Evolutionary conservation across 1,140 invertebrate genomes (phyloP), one percentile per base, ranked within the genome.

Genomic region (Hycleus cichorii): DNA sequence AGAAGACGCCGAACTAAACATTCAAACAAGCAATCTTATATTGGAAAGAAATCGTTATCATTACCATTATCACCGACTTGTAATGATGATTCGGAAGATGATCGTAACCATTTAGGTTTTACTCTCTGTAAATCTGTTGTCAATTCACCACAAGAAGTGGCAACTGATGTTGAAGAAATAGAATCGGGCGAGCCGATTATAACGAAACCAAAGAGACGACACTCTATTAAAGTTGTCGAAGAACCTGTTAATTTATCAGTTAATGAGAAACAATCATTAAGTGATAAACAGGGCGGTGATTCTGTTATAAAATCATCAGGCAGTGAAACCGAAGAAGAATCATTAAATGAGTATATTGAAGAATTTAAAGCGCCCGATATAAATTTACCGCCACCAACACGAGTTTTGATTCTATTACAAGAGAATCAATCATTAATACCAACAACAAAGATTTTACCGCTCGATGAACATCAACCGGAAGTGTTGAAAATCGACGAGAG

Each of bases 361-460:
- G 43, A 47, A 46, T 11, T 3, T 5, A 61, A 69, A 57, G 38
- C 56, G 3, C 40, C 48, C 10, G 59, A 74, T 27, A 71, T 76
- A 7, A 49, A 58, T 8, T 40, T 80, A 10, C 78, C 78, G 25
- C 49, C 69, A 39, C 68, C 76, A 25, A 70, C 72, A 49, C 70
- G 79, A 43, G 76, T 78, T 60, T 63, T 80, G 25, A 67, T 78
- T 47, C 59, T 78, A 12, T 58, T 78, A 2, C 74, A 75, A 54
- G 78, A 79, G 62, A 74, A 76, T 65, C 67, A 75, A 38, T 66
- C 67, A 48, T 72, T 76, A 2, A 69, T 74, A 24, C 78, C 76
- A 1, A 74, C 72, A 12, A 72, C 74, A 4, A 70, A 73, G 40
- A 74, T 78, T 3, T 68, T 76, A 64, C 76, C 77, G 5, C 67